Evolutionary conservation across 2,797 vertebrate species (phyloP).

Genomic region (Microchirus variegatus): DNA sequence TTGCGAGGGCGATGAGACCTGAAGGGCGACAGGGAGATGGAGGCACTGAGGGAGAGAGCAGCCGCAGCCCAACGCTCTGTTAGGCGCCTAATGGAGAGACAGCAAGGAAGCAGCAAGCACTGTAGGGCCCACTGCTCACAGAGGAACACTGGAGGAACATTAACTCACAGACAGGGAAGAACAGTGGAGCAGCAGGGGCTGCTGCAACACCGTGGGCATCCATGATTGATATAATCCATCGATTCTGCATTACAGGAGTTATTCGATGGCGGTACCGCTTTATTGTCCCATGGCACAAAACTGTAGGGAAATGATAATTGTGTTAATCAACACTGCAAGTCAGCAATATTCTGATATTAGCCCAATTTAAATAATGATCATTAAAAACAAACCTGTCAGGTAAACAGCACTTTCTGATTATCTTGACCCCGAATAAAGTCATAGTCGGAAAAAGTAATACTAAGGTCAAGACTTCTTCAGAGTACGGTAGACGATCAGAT

Average conservation of each 20-base stretch:
- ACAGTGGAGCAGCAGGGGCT: constrained; percentile 40
- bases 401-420: no score
- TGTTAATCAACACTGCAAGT: constrained; percentile 2
- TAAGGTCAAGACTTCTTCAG: no score
- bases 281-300: neutral
- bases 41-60: constrained; percentile 77
- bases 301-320: constrained; percentile 1
- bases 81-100: constrained; percentile 82
- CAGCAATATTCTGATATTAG: neutral
- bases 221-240: constrained; percentile 33
- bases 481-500: no score
- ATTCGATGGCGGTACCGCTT: constrained; percentile 6
- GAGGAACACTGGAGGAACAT: constrained; percentile 58
- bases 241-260: constrained; percentile 14
- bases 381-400: no score
- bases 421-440: no score
- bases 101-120: constrained; percentile 69
- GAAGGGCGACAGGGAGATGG: constrained; percentile 80
- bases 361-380: no score
- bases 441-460: no score
- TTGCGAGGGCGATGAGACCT: constrained; percentile 81
- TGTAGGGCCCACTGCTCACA: constrained; percentile 69
- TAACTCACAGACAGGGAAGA: constrained; percentile 53
- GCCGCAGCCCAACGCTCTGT: constrained; percentile 78
- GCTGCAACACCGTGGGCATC: constrained; percentile 44